These are phyloP conservation scores for Psittacara wagleri DNA, from an alignment of 2,113 vertebrate species.

Conservation along the genomic window DNA sequence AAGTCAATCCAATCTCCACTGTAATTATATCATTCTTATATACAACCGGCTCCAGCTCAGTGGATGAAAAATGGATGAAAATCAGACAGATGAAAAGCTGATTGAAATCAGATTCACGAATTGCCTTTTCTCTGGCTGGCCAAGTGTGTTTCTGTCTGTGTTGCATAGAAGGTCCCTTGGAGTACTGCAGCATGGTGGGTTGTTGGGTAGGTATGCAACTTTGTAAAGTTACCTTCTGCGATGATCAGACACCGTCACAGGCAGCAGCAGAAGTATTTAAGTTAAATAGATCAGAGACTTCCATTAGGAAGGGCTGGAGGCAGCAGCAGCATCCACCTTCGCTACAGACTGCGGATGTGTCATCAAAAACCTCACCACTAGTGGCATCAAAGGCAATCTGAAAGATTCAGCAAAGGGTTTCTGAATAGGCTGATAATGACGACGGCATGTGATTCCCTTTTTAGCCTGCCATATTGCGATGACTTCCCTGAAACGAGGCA, in stretches of 20 bases:
- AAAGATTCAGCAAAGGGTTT: background rate
- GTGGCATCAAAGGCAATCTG: slow-evolving; percentile 49
- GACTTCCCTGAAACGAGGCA: background rate
- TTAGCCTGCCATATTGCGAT: background rate
- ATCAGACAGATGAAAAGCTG: background rate
- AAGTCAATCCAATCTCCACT: background rate
- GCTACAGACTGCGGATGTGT: background rate
- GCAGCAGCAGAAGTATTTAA: background rate
- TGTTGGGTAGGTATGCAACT: background rate
- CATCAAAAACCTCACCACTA: background rate
- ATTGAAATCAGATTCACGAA: background rate
- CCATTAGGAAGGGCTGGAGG: background rate
- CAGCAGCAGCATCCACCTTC: background rate
- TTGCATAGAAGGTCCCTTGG: background rate
- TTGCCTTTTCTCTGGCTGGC: background rate
- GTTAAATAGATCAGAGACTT: slow-evolving; percentile 1
- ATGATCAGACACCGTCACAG: background rate
- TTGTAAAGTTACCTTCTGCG: background rate
- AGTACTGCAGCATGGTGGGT: background rate
- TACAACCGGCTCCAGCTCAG: background rate
- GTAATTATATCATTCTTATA: background rate
- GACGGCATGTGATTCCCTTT: background rate
- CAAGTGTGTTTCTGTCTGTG: background rate
- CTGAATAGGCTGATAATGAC: slow-evolving; percentile 49
- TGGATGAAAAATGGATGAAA: background rate